Percentiles rank a stretch among this genome's conserved stretches.
phyloP scores from a whole-genome alignment of 1,140 invertebrate species.

The Cydia strobilella region DNA sequence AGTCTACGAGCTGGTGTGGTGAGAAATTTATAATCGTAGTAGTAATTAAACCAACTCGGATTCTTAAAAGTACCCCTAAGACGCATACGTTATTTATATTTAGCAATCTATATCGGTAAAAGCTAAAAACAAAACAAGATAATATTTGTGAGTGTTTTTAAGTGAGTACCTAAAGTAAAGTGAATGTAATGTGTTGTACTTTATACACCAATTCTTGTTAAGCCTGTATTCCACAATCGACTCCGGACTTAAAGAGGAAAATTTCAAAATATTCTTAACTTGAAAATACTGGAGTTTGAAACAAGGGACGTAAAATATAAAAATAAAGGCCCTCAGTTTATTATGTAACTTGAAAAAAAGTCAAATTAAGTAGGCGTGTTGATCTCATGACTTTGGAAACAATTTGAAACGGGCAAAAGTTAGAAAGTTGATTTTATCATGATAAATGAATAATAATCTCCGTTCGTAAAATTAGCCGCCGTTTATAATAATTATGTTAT shows the following conservation, averaged over 20 bases:
- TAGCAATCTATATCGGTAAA: no score
- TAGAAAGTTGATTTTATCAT: constrained; percentile 34
- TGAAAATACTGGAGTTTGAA: constrained; percentile 39
- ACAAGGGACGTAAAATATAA: constrained; percentile 49
- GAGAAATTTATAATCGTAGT: no score
- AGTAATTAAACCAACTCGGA: no score
- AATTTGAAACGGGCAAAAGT: constrained; percentile 41
- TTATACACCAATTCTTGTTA: background rate
- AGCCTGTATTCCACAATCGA: background rate
- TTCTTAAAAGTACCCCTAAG: no score
- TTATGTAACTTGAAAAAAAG: constrained; percentile 48
- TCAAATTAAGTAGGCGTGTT: constrained; percentile 52
- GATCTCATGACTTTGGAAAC: constrained; percentile 48
- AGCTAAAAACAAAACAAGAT: no score
- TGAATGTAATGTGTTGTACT: background rate
- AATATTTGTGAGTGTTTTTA: no score
- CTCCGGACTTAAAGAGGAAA: constrained; percentile 34
- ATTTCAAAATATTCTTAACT: constrained; percentile 38
- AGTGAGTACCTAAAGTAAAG: no score
- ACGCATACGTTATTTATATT: no score
- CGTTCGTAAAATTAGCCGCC: constrained; percentile 12
- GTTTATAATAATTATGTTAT: constrained; percentile 25
- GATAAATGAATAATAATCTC: constrained; percentile 27
- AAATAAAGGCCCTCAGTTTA: constrained; percentile 47
- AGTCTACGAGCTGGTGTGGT: no score